Conservation (phyloP, 2,113 vertebrate genomes). For the Platycercus adscitus region DNA sequence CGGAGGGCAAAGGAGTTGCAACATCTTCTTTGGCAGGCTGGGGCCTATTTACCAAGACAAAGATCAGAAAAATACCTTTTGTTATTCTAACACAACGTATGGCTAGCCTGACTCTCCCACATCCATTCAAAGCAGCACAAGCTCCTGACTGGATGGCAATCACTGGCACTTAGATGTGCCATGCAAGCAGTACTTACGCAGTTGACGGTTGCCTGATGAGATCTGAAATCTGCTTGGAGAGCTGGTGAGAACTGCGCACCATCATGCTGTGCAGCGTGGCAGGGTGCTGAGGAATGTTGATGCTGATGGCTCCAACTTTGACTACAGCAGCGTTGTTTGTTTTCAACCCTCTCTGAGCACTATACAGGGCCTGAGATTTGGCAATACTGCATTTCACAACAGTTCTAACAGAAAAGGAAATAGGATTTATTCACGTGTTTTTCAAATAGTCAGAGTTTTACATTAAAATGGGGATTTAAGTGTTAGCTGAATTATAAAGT, state of each 20-base stretch:
- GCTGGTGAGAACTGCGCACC: conserved; percentile 98
- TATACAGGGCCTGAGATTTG: conserved; percentile 97
- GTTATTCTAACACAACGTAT: neutral
- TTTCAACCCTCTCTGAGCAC: conserved; percentile 92
- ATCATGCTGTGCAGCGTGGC: conserved; percentile 99
- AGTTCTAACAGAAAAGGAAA: conserved; percentile 80
- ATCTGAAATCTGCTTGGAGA: conserved; percentile 98
- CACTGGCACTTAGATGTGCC: accelerated
- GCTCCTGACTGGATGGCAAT: no score
- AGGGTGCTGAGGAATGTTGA: conserved; percentile 98
- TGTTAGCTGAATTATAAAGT: neutral
- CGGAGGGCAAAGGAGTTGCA: conserved; percentile 88
- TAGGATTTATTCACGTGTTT: accelerated
- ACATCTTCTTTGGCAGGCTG: conserved; percentile 89
- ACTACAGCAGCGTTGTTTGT: conserved; percentile 96
- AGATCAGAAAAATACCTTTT: neutral
- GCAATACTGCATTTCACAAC: conserved; percentile 99
- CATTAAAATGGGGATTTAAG: neutral
- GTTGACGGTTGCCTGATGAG: conserved; percentile 95
- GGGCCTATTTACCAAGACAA: conserved; percentile 70
- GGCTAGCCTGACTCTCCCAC: neutral
- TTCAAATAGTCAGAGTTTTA: neutral
- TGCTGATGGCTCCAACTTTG: conserved; percentile 95
- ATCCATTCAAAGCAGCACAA: neutral
- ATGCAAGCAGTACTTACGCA: conserved; percentile 70